Conservation (phyloP, 2,888 invertebrate species). For the Sialis fuliginosa region DNA sequence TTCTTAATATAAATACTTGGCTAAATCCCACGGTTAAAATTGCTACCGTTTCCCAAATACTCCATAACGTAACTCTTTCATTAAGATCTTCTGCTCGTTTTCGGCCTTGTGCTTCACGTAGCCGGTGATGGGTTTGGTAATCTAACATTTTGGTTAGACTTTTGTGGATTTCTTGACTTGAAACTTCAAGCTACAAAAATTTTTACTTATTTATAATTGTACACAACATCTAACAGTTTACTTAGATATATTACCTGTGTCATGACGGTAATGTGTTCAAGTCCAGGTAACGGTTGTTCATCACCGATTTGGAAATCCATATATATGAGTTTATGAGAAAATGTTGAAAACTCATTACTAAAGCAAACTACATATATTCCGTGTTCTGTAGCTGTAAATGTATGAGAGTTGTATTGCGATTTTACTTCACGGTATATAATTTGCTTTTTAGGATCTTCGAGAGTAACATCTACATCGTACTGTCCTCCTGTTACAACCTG, state of each 20-base stretch:
- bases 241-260: constrained; percentile 48
- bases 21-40: constrained; percentile 73
- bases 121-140: constrained; percentile 91
- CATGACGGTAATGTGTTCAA: constrained; percentile 80
- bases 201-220: neutral
- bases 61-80: constrained; percentile 88
- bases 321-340: constrained; percentile 95
- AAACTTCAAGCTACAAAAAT: constrained; percentile 69
- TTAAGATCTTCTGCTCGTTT: constrained; percentile 94
- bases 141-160: constrained; percentile 77
- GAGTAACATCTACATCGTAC: constrained; percentile 88
- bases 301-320: constrained; percentile 96
- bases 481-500: constrained; percentile 98
- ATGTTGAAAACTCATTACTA: constrained; percentile 98
- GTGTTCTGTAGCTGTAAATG: constrained; percentile 51
- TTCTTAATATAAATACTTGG: constrained; percentile 81
- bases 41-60: constrained; percentile 69
- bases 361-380: constrained; percentile 85
- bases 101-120: constrained; percentile 86
- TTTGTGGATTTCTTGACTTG: constrained; percentile 79
- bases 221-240: neutral
- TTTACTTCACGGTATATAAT: constrained; percentile 83
- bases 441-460: constrained; percentile 75
- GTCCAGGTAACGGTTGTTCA: constrained; percentile 65
- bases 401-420: constrained; percentile 89